phyloP scores from a whole-genome alignment of 2,888 invertebrate species.

The Drosophila acutilabella region DNA sequence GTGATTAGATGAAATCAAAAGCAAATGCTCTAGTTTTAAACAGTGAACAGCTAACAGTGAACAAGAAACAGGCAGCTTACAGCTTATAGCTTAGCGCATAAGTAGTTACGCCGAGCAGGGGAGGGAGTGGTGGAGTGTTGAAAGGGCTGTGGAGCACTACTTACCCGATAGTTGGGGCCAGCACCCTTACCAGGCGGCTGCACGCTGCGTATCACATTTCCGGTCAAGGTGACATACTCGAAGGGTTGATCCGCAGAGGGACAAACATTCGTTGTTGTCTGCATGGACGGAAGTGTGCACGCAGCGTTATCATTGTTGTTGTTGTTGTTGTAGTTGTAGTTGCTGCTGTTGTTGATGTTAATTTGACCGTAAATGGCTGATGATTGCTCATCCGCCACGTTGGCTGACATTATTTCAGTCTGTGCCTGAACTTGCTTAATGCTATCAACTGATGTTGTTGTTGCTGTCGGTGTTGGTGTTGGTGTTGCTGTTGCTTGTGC shows the following conservation, averaged over 20 bases:
- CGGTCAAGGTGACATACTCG: constrained; percentile 84
- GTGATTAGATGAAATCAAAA: constrained; percentile 2
- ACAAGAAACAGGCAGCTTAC: constrained; percentile 11
- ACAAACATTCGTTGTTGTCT: constrained; percentile 36
- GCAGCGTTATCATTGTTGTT: constrained; percentile 41
- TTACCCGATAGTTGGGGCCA: constrained; percentile 83
- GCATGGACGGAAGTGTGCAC: constrained; percentile 42
- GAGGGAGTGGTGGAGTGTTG: not conserved
- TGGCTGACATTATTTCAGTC: constrained; percentile 59
- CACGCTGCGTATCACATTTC: constrained; percentile 85
- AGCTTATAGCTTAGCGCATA: not conserved
- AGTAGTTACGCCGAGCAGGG: not conserved
- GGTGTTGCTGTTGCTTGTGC: constrained; percentile 50
- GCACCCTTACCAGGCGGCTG: constrained; percentile 85
- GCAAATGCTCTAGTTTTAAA: not conserved
- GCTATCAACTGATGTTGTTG: constrained; percentile 37
- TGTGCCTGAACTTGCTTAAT: constrained; percentile 26
- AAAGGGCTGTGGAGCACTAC: constrained; percentile 33
- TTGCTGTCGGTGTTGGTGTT: constrained; percentile 51
- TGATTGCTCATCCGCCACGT: constrained; percentile 74
- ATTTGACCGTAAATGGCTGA: constrained; percentile 66
- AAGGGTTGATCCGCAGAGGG: constrained; percentile 77
- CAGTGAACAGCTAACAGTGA: constrained; percentile 9
- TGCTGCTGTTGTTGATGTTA: constrained; percentile 48
- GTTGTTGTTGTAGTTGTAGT: too few species aligned